phyloP scores from a whole-genome alignment of 2,888 invertebrate genomes.

The Suillia variegata region DNA sequence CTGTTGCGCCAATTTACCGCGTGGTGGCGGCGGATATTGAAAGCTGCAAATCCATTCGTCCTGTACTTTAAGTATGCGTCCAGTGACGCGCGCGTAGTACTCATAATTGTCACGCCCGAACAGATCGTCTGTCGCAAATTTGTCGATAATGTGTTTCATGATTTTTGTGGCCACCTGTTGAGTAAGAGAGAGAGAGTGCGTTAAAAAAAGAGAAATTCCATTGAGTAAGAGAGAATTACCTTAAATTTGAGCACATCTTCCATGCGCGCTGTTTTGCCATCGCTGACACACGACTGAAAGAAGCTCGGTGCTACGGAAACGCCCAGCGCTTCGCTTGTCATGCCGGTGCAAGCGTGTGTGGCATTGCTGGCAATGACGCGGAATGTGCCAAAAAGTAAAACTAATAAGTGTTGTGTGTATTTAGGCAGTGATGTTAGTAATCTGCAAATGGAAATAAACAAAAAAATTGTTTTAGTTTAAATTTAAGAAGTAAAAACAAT shows the following conservation, averaged over 20 bases:
- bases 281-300: constrained; percentile 94
- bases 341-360: constrained; percentile 86
- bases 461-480: background rate
- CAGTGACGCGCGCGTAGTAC: constrained; percentile 93
- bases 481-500: too few relatives aligned
- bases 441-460: constrained; percentile 63
- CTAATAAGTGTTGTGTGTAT: constrained; percentile 90
- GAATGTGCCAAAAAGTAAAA: constrained; percentile 96
- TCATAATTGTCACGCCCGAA: constrained; percentile 95
- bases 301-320: constrained; percentile 96
- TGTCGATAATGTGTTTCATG: constrained; percentile 96
- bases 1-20: constrained; percentile 69
- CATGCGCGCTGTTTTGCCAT: constrained; percentile 93
- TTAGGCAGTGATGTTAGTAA: constrained; percentile 85
- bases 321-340: constrained; percentile 94
- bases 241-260: constrained; percentile 94
- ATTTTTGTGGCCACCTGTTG: constrained; percentile 89
- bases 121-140: constrained; percentile 93
- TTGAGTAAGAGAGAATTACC: constrained; percentile 64
- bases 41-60: constrained; percentile 97
- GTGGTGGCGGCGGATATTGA: constrained; percentile 79
- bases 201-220: constrained; percentile 20
- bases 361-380: constrained; percentile 92
- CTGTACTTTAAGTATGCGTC: constrained; percentile 87
- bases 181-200: background rate